phyloP scores from a whole-genome alignment of 2,113 vertebrate genomes.

The Hydrolagus affinis region DNA sequence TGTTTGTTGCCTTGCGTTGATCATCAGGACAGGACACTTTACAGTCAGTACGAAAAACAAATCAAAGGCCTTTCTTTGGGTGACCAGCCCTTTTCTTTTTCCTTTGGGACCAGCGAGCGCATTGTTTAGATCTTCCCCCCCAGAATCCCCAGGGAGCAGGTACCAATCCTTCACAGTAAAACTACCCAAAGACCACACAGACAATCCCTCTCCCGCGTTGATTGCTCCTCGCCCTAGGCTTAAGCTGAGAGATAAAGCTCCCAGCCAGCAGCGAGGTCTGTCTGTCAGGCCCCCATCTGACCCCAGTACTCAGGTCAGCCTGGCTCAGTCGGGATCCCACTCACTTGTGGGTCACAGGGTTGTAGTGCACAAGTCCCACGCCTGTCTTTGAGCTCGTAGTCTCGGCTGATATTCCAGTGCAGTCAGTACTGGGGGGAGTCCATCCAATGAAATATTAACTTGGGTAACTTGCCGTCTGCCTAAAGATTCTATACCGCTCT shows the following conservation, averaged over 20 bases:
- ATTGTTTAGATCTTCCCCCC: constrained; percentile 7
- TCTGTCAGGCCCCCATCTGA: not conserved
- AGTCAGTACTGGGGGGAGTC: too few species aligned
- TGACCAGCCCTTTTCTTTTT: constrained; percentile 9
- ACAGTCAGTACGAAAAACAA: constrained; percentile 26
- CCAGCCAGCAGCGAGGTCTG: constrained; percentile 3
- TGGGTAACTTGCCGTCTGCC: too few species aligned
- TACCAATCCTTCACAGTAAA: constrained; percentile 24
- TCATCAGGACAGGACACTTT: constrained; percentile 25
- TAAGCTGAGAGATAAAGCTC: constrained; percentile 22
- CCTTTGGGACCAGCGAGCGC: constrained; percentile 10
- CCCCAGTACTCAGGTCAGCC: too few species aligned
- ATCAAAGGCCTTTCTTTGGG: constrained; percentile 11
- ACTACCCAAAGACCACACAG: constrained; percentile 20
- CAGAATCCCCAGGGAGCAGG: not conserved
- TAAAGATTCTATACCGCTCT: too few species aligned
- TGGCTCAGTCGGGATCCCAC: too few species aligned
- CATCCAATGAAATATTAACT: too few species aligned
- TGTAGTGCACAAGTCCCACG: too few species aligned
- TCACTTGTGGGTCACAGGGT: too few species aligned
- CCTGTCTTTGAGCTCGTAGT: too few species aligned
- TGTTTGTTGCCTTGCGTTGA: constrained; percentile 16
- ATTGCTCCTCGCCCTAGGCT: constrained; percentile 3
- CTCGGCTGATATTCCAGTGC: too few species aligned
- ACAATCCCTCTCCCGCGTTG: constrained; percentile 8